phyloP scores from a whole-genome alignment of 2,797 vertebrate species.

The Atherinosoma microstoma region DNA sequence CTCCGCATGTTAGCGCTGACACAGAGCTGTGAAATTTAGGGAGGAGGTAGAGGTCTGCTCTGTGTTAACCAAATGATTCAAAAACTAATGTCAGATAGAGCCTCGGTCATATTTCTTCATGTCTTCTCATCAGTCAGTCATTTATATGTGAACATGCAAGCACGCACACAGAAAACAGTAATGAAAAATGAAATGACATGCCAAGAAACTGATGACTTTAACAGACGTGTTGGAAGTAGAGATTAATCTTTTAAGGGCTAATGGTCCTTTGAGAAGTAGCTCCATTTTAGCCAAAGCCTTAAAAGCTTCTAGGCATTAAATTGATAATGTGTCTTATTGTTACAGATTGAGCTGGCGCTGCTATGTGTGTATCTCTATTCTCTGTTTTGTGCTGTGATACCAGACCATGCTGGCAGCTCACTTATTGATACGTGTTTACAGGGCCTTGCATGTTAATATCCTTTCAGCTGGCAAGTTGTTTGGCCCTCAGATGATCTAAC shows the following conservation, averaged over 20 bases:
- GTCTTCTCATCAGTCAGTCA: background rate
- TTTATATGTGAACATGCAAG: slow-evolving; percentile 28
- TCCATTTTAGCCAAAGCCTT: slow-evolving; percentile 52
- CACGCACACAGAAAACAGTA: slow-evolving; percentile 32
- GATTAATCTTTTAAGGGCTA: slow-evolving; percentile 58
- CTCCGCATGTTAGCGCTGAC: slow-evolving; percentile 65
- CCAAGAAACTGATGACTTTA: slow-evolving; percentile 46
- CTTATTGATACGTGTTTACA: slow-evolving; percentile 67
- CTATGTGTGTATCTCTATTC: slow-evolving; percentile 34
- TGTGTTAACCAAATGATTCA: slow-evolving; percentile 61
- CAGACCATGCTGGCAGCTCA: slow-evolving; percentile 35
- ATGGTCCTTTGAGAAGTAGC: slow-evolving; percentile 61
- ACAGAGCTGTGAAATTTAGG: slow-evolving; percentile 69
- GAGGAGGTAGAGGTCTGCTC: slow-evolving; percentile 66
- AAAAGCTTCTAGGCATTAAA: slow-evolving; percentile 63
- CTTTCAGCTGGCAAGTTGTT: slow-evolving; percentile 69
- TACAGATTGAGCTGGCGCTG: slow-evolving; percentile 47
- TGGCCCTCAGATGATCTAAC: slow-evolving; percentile 70
- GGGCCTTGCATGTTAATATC: slow-evolving; percentile 65
- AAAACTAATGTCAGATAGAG: slow-evolving; percentile 49
- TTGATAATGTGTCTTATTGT: slow-evolving; percentile 63
- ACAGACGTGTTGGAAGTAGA: slow-evolving; percentile 56
- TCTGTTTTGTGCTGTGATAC: slow-evolving; percentile 32
- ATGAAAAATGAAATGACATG: slow-evolving; percentile 50
- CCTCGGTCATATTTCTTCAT: slow-evolving; percentile 41